phyloP scores from a whole-genome alignment of 2,888 invertebrate species.

The Mechanitis mazaeus region DNA sequence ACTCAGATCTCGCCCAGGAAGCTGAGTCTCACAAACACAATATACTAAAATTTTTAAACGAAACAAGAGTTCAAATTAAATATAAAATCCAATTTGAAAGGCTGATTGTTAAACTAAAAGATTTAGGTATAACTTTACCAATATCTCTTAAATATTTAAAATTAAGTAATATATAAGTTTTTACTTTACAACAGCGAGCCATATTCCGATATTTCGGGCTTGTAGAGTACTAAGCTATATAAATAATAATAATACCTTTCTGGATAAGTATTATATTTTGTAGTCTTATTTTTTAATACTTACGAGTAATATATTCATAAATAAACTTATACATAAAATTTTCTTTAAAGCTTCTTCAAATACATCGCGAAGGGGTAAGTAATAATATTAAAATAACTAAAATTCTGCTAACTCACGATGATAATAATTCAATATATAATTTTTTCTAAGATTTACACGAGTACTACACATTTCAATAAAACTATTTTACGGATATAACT shows the following conservation, averaged over 20 bases:
- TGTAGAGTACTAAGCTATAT: too few species aligned
- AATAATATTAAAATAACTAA: too few species aligned
- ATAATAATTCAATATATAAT: too few species aligned
- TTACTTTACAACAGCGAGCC: background rate
- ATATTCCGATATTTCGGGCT: too few species aligned
- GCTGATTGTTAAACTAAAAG: conserved; percentile 47
- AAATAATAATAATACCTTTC: too few species aligned
- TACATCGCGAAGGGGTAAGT: conserved; percentile 30
- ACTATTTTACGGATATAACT: too few species aligned
- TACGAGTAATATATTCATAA: background rate
- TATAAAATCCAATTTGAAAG: conserved; percentile 52
- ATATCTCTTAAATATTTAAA: background rate
- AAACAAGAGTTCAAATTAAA: conserved; percentile 43
- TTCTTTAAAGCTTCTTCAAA: conserved; percentile 28
- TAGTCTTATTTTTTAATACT: background rate
- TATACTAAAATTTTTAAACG: conserved; percentile 54
- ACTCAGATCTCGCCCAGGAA: conserved; percentile 49
- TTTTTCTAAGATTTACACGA: too few species aligned
- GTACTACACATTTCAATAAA: too few species aligned
- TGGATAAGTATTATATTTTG: too few species aligned
- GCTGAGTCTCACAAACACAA: conserved; percentile 56
- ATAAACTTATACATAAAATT: conserved; percentile 1
- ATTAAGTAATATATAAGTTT: background rate
- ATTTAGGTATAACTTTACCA: conserved; percentile 34
- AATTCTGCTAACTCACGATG: too few species aligned